Evolutionary conservation across 2,797 vertebrate genomes (phyloP).

Genomic region (Limosa lapponica): DNA sequence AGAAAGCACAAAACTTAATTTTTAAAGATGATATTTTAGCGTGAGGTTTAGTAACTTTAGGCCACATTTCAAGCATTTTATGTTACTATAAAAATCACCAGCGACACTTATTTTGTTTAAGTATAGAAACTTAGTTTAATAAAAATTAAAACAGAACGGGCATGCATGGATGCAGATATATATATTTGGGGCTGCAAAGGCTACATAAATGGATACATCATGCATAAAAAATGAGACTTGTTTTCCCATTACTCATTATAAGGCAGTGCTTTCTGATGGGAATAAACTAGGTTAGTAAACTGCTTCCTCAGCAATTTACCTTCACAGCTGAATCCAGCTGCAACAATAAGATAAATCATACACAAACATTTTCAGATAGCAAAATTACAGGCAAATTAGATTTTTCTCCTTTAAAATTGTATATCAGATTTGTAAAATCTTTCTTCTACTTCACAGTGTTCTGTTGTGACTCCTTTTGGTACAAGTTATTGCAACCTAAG

Average conservation of each 20-base stretch:
- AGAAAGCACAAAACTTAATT: neutral
- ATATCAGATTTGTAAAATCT: conserved; percentile 5
- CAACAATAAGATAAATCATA: conserved; percentile 64
- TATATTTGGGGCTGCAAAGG: neutral
- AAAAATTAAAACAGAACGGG: neutral
- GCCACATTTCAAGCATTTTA: neutral
- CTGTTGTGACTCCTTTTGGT: neutral
- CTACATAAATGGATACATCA: conserved; percentile 23
- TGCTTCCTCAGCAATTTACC: conserved; percentile 69
- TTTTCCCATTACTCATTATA: conserved; percentile 63
- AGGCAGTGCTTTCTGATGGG: conserved; percentile 30
- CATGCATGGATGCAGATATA: neutral
- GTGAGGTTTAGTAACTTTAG: neutral
- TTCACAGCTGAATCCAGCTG: conserved; percentile 57
- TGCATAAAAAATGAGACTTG: conserved; percentile 43
- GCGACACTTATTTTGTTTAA: neutral
- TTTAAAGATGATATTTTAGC: neutral
- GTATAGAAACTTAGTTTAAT: neutral
- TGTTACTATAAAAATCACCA: neutral
- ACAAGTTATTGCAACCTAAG: neutral
- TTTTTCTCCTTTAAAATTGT: conserved; percentile 14
- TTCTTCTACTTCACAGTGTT: neutral
- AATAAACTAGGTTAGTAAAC: conserved; percentile 66
- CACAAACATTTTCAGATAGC: conserved; percentile 42
- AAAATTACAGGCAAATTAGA: conserved; percentile 26